Conservation (phyloP, 2,113 vertebrate genomes). For the Chlorodrepanis virens region DNA sequence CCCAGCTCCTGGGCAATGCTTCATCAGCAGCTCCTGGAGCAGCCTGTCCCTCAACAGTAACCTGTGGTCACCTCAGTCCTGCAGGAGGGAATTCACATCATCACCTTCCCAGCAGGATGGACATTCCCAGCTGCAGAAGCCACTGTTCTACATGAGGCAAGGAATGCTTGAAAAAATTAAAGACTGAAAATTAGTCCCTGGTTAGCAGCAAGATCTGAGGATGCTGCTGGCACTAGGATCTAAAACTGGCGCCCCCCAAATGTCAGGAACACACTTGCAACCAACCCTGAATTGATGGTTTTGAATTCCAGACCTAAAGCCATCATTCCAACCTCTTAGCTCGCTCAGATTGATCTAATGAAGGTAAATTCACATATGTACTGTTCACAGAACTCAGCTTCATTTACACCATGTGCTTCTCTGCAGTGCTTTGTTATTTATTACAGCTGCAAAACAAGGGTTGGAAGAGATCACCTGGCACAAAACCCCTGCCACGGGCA, state of each 20-base stretch:
- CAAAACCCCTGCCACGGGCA: background rate
- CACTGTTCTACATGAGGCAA: background rate
- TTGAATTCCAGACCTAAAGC: background rate
- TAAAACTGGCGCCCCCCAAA: background rate
- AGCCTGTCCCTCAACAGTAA: background rate
- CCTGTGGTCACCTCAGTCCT: background rate
- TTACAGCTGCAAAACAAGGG: background rate
- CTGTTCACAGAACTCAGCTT: background rate
- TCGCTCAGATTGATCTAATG: fast-evolving
- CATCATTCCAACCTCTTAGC: background rate
- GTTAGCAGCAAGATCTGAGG: background rate
- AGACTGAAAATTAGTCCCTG: background rate
- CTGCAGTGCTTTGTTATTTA: background rate
- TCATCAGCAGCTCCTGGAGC: background rate
- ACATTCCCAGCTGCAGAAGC: background rate
- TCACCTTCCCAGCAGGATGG: background rate
- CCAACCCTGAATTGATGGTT: background rate
- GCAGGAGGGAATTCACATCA: background rate
- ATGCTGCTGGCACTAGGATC: background rate
- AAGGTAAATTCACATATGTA: background rate
- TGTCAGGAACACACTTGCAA: background rate
- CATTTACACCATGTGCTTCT: background rate
- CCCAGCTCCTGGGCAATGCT: background rate
- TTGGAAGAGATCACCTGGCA: background rate
- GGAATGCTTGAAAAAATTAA: background rate